Base-by-base conservation (phyloP, 2,888 invertebrate species). In the Tortrix viridana region DNA sequence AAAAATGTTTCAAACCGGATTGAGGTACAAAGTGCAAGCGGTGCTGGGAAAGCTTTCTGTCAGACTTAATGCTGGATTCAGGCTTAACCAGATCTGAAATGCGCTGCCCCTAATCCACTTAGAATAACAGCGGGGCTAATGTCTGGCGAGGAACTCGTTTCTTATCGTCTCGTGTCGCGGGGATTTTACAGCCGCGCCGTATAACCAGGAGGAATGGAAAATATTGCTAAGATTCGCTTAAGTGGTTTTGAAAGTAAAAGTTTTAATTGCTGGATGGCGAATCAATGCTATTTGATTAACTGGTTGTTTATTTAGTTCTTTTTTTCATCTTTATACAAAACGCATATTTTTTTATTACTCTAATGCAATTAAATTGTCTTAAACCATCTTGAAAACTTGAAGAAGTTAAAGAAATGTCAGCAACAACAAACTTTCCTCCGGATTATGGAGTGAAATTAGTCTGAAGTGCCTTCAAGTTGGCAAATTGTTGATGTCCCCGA, bases 31-130 rank as follows among this genome's bases (percentile, higher is more conserved):
- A 88, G 81, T 85, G 87, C 86, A 87, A 74, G 80, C 71, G 70
- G 66, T 68, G 75, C 56, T 41, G 49, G 44, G 62, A 79, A 83
- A 87, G 83, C 82, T 79, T 76, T 78, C 82, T 75, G 79, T 82
- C 85, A 84, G 85, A 82, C 82, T 87, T 88, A 89, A 88, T 85
- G 84, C 85, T 82, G 80, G 72, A 78, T 82, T 81, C 80, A 74
- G 78, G 85, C 85, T 90, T 89, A 89, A 85, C 84, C 81, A 86
- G 89, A 86, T 85, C 85, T 87, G 84, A 88, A 87, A 89, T 84
- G 87, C 86, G 86, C 85, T 86, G 82, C 79, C 83, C 87, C 80
- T 90, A 90, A 91, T 90, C 90, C 90, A 88, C 85, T 90, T 90
- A 90, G 85, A 89, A 88, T 87, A 89, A 90, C 89, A 88, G 80